Conservation (phyloP, 1,140 invertebrate genomes). For the Gonioctena quinquepunctata region DNA sequence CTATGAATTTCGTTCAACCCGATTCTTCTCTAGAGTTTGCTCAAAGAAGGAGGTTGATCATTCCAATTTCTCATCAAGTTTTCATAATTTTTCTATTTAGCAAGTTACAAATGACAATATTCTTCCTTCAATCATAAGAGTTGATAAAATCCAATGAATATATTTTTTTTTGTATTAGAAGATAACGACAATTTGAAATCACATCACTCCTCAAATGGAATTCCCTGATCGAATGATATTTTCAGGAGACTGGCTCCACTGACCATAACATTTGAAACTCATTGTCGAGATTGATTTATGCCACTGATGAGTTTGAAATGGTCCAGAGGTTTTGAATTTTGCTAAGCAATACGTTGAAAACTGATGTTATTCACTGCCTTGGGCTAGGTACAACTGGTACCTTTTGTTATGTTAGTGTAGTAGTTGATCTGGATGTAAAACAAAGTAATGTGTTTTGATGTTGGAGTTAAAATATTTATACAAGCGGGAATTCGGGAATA, state of each 20-base stretch:
- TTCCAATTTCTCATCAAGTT: too few relatives aligned
- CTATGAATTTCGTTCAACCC: too few relatives aligned
- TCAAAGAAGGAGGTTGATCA: too few relatives aligned
- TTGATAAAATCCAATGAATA: too few relatives aligned
- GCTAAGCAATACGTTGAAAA: slow-evolving; percentile 35
- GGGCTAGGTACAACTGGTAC: slow-evolving; percentile 36
- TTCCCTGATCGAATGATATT: background rate
- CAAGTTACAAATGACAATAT: too few relatives aligned
- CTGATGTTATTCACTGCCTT: slow-evolving; percentile 44
- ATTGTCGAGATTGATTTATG: background rate
- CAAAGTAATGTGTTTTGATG: slow-evolving; percentile 13
- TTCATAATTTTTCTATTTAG: too few relatives aligned
- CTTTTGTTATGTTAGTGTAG: slow-evolving; percentile 37
- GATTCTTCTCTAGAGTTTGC: too few relatives aligned
- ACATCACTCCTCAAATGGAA: too few relatives aligned
- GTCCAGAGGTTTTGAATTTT: slow-evolving; percentile 7
- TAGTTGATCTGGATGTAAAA: slow-evolving; percentile 33
- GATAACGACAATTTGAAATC: too few relatives aligned
- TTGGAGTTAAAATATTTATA: slow-evolving; percentile 15
- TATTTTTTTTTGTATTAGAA: too few relatives aligned
- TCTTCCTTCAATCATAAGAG: too few relatives aligned
- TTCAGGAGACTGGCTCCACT: background rate
- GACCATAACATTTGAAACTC: background rate
- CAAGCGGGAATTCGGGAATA: background rate
- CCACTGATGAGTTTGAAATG: background rate